These are phyloP conservation scores for Ictalurus furcatus DNA, from an alignment of 2,113 vertebrate genomes.

Conservation along the genomic window DNA sequence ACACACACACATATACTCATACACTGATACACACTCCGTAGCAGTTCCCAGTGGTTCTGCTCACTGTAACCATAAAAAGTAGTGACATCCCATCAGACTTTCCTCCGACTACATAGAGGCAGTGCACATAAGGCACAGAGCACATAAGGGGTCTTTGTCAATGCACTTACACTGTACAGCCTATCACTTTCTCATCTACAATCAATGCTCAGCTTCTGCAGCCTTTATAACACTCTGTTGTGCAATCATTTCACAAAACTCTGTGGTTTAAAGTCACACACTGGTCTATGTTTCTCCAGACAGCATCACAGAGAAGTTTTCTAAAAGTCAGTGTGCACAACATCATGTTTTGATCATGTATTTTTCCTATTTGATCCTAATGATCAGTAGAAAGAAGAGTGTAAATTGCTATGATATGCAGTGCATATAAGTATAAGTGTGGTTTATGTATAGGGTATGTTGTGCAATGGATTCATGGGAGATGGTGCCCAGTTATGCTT, in stretches of 20 bases:
- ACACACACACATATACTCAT: not conserved
- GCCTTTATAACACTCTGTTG: slow-evolving; percentile 6
- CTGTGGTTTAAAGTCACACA: not conserved
- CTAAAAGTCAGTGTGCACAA: not conserved
- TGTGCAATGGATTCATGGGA: slow-evolving; percentile 3
- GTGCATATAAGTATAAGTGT: too few species aligned
- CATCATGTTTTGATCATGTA: not conserved
- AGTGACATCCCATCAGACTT: slow-evolving; percentile 45
- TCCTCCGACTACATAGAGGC: slow-evolving; percentile 24
- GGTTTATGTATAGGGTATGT: slow-evolving; percentile 1
- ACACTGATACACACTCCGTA: slow-evolving; percentile 8
- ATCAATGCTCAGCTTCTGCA: not conserved
- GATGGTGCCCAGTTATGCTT: slow-evolving; percentile 7
- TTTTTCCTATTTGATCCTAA: not conserved
- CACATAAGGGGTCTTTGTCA: slow-evolving; percentile 35
- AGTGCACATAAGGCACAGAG: not conserved
- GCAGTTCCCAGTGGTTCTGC: slow-evolving; percentile 46
- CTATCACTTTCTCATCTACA: slow-evolving; percentile 21
- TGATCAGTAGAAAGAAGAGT: not conserved
- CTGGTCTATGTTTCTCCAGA: slow-evolving; percentile 18
- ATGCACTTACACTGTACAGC: slow-evolving; percentile 13
- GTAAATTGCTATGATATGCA: not conserved
- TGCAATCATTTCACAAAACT: slow-evolving; percentile 21
- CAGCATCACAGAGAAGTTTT: not conserved
- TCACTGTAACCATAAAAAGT: slow-evolving; percentile 44